A percentile compares a stretch with the other conserved stretches of the same genome.
These are phyloP conservation scores for Neoarius graeffei DNA, from an alignment of 2,113 vertebrate genomes.

Conservation along the genomic window DNA sequence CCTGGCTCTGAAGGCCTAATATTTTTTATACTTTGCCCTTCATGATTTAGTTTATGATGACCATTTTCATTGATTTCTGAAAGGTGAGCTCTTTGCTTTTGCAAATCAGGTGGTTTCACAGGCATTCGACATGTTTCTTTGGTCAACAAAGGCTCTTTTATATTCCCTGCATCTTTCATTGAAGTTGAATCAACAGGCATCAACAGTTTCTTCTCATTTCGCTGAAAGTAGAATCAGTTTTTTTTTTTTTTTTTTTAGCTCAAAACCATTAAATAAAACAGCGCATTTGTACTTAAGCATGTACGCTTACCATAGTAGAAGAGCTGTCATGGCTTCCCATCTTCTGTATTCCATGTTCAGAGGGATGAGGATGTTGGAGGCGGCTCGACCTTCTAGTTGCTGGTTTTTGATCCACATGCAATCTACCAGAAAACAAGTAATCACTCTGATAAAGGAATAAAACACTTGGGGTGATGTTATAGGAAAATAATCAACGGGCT, in stretches of 20 bases:
- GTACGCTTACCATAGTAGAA: conserved; percentile 53
- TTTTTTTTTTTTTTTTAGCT: not conserved
- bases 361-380: conserved; percentile 21
- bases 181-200: conserved; percentile 59
- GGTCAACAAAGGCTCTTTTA: conserved; percentile 46
- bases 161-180: conserved; percentile 64
- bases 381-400: conserved; percentile 26
- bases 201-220: conserved; percentile 52
- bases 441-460: not conserved
- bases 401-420: conserved; percentile 50
- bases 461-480: not conserved
- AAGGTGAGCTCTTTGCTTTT: conserved; percentile 27
- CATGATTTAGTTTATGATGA: not conserved
- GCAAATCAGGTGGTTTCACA: not conserved
- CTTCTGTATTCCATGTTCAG: conserved; percentile 34
- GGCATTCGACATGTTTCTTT: not conserved
- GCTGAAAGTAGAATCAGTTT: conserved; percentile 26
- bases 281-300: not conserved
- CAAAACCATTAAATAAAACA: not conserved
- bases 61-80: conserved; percentile 25
- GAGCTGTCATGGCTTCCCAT: not conserved
- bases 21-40: conserved; percentile 21
- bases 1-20: conserved; percentile 13
- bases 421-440: conserved; percentile 38
- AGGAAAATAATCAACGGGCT: not conserved